These are phyloP conservation scores for Phoenicopterus ruber DNA, from an alignment of 2,113 vertebrate species.

Conservation along the genomic window DNA sequence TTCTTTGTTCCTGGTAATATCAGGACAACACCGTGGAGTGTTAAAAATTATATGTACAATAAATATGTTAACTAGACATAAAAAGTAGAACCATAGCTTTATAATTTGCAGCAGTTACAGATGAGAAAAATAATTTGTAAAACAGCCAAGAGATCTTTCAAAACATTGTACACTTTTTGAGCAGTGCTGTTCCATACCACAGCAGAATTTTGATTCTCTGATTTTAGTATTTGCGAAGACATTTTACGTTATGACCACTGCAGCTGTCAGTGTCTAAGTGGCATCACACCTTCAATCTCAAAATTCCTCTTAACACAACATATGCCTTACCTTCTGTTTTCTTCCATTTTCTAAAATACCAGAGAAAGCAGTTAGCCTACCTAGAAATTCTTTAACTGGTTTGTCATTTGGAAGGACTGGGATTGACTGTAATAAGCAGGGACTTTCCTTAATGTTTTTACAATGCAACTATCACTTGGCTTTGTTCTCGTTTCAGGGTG, in stretches of 20 bases:
- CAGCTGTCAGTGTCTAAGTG: slow-evolving; percentile 56
- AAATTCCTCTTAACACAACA: slow-evolving; percentile 36
- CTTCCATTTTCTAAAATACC: slow-evolving; percentile 51
- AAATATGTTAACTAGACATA: neutral
- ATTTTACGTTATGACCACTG: slow-evolving; percentile 40
- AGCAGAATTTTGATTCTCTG: neutral
- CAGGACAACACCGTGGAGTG: neutral
- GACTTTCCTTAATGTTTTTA: slow-evolving; percentile 18
- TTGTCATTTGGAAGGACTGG: slow-evolving; percentile 6
- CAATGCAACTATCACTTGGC: neutral
- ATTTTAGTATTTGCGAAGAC: slow-evolving; percentile 19
- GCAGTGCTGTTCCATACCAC: neutral
- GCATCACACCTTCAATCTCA: slow-evolving; percentile 48
- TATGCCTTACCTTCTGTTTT: slow-evolving; percentile 61
- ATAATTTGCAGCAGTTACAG: neutral
- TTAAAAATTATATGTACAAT: neutral
- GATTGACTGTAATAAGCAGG: neutral
- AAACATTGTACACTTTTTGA: neutral
- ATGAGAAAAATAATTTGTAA: neutral
- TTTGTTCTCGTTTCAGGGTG: slow-evolving; percentile 18
- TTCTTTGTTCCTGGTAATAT: neutral
- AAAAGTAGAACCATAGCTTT: neutral
- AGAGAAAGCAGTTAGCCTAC: slow-evolving; percentile 9
- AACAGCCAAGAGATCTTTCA: neutral
- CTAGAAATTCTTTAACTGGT: slow-evolving; percentile 14